These are phyloP conservation scores for Anarhynchus alexandrinus DNA, from an alignment of 2,113 vertebrate genomes.

Conservation along the genomic window DNA sequence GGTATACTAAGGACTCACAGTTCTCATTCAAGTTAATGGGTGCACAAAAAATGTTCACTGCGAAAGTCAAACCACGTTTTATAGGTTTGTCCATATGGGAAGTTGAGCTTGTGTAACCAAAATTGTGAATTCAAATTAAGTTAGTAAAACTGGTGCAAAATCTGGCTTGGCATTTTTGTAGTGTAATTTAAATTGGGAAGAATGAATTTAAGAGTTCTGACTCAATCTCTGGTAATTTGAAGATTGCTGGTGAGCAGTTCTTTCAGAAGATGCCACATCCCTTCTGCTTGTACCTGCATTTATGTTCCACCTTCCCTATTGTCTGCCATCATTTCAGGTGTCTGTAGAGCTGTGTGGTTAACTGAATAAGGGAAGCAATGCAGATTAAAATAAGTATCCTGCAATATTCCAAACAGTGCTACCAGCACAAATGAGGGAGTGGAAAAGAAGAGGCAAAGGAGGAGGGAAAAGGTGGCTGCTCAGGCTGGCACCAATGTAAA, in stretches of 20 bases:
- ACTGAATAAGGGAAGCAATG: neutral
- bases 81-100: conserved; percentile 31
- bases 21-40: conserved; percentile 31
- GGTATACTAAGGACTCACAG: neutral
- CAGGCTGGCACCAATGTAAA: neutral
- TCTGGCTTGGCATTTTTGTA: neutral
- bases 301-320: neutral
- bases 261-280: neutral
- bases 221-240: neutral
- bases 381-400: neutral
- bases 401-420: neutral
- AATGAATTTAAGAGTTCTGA: neutral
- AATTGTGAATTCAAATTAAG: conserved; percentile 44
- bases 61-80: conserved; percentile 21
- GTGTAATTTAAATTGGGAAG: neutral
- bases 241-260: neutral
- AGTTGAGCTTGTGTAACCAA: conserved; percentile 26
- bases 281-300: neutral
- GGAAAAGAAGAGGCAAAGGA: neutral
- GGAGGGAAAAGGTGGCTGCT: neutral
- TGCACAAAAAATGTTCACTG: conserved; percentile 1
- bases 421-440: neutral
- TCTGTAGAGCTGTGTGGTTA: neutral
- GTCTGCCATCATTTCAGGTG: neutral
- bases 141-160: conserved; percentile 12